Conservation (phyloP, 2,797 vertebrate genomes). For the Knipowitschia caucasica region DNA sequence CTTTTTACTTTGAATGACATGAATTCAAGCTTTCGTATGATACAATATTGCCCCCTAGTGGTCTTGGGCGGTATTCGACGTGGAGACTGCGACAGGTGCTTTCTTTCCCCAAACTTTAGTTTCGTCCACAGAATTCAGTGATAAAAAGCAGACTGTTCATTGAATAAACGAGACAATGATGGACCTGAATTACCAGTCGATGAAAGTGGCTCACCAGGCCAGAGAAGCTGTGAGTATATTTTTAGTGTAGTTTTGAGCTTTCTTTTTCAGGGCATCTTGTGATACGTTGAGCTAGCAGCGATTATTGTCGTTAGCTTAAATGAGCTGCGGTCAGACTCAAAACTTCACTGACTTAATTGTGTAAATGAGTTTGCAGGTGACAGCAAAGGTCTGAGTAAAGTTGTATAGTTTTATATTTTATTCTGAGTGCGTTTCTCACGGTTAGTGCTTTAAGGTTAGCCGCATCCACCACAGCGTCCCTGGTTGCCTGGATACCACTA, state of each 20-base stretch:
- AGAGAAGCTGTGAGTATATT: slow-evolving; percentile 84
- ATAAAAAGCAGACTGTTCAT: not conserved
- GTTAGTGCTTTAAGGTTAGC: not conserved
- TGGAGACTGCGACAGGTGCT: not conserved
- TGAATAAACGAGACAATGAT: slow-evolving; percentile 45
- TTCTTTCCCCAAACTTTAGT: not conserved
- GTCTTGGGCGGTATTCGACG: not conserved
- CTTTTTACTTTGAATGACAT: too few relatives aligned
- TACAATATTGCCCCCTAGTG: not conserved
- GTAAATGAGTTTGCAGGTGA: too few relatives aligned
- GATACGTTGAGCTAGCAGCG: too few relatives aligned
- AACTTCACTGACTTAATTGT: too few relatives aligned
- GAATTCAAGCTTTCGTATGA: too few relatives aligned
- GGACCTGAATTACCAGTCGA: slow-evolving; percentile 83
- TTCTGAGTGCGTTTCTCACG: too few relatives aligned
- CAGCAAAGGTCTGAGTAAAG: too few relatives aligned
- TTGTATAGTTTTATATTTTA: too few relatives aligned
- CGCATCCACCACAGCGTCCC: not conserved
- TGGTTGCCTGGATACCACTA: not conserved
- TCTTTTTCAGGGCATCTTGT: too few relatives aligned
- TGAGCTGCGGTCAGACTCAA: too few relatives aligned
- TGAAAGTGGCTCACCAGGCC: slow-evolving; percentile 79
- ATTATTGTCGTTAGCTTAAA: too few relatives aligned
- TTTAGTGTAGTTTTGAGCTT: not conserved
- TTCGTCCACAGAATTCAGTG: too few relatives aligned